These are phyloP conservation scores for Leptogaster cylindrica DNA, from an alignment of 2,888 invertebrate genomes.

Conservation along the genomic window DNA sequence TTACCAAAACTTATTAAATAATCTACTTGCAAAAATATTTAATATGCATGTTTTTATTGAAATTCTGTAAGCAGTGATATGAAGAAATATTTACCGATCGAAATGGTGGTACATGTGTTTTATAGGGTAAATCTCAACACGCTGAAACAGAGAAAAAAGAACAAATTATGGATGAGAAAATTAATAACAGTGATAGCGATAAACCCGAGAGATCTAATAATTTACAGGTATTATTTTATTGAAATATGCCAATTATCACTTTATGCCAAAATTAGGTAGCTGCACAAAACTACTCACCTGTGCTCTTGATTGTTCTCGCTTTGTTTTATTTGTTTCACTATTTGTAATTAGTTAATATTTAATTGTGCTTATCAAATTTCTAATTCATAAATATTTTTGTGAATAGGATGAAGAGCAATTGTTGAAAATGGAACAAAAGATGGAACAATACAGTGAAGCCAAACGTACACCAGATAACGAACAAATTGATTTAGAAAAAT, in stretches of 20 bases:
- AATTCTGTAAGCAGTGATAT: conserved; percentile 19
- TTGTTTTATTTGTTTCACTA: too few species aligned
- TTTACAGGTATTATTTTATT: conserved; percentile 50
- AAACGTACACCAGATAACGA: conserved; percentile 79
- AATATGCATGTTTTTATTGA: conserved; percentile 40
- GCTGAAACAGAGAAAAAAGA: conserved; percentile 50
- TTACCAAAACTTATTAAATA: conserved; percentile 10
- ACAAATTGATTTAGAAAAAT: conserved; percentile 81
- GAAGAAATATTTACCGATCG: conserved; percentile 17
- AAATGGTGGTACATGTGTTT: conserved; percentile 42
- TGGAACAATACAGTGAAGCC: conserved; percentile 72
- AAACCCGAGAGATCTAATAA: conserved; percentile 49
- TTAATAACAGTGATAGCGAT: conserved; percentile 47
- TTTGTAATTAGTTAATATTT: too few species aligned
- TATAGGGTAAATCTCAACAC: conserved; percentile 51
- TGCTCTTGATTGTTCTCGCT: too few species aligned
- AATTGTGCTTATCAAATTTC: too few species aligned
- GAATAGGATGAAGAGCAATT: conserved; percentile 57
- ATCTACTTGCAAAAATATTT: conserved; percentile 21
- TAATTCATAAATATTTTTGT: conserved; percentile 16
- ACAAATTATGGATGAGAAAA: conserved; percentile 47
- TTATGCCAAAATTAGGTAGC: too few species aligned
- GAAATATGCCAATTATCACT: too few species aligned
- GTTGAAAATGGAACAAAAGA: conserved; percentile 66
- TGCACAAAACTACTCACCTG: too few species aligned